phyloP scores from a whole-genome alignment of 2,797 vertebrate species.

The Spinus pinus region DNA sequence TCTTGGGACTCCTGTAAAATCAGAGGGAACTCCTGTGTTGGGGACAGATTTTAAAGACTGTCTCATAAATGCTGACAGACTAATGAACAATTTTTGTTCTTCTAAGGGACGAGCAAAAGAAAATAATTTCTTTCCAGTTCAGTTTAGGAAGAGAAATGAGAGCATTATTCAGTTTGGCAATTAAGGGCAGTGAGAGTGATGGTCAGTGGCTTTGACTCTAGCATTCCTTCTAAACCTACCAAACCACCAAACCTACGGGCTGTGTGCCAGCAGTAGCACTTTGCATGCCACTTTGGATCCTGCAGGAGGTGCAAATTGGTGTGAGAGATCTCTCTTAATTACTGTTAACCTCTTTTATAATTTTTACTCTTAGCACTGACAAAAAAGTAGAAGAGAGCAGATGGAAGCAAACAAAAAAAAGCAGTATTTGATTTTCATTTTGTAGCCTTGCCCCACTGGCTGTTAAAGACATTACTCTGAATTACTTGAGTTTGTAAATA shows the following conservation, averaged over 20 bases:
- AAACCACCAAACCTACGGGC: fast-evolving
- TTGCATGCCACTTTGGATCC: neutral
- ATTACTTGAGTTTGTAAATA: neutral
- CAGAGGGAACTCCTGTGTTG: neutral
- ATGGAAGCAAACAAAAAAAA: neutral
- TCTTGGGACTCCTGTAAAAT: neutral
- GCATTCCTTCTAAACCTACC: neutral
- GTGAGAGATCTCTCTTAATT: neutral
- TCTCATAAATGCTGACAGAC: neutral
- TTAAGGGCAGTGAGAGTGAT: neutral
- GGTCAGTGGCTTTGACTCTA: neutral
- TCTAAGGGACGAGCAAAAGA: neutral
- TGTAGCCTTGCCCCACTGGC: neutral
- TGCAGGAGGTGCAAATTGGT: neutral
- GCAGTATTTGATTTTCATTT: neutral
- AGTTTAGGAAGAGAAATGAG: neutral
- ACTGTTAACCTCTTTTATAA: neutral
- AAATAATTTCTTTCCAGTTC: neutral
- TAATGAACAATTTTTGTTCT: neutral
- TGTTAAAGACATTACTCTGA: neutral
- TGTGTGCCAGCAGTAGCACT: fast-evolving
- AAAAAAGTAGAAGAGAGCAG: neutral
- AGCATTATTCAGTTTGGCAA: neutral
- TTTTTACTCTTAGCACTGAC: neutral
- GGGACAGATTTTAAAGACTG: neutral